A percentile compares a stretch with the other conserved stretches of the same genome.
These are phyloP conservation scores for Daphoenositta chrysoptera DNA, from an alignment of 2,113 vertebrate genomes.

Conservation along the genomic window DNA sequence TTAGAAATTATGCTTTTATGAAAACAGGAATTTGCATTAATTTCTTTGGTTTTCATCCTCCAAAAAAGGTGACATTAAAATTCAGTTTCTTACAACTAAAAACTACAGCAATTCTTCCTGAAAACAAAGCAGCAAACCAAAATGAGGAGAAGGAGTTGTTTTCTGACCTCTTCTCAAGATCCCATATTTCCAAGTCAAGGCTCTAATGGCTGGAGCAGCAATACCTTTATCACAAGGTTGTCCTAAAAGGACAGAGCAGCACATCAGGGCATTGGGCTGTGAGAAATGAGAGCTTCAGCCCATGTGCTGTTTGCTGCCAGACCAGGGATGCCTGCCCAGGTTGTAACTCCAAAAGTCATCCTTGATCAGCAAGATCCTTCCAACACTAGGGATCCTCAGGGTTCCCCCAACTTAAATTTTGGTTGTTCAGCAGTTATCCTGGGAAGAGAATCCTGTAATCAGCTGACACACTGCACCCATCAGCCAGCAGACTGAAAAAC, in stretches of 20 bases:
- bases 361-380: not conserved
- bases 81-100: not conserved
- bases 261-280: rapidly evolving
- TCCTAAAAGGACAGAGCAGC: not conserved
- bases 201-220: not conserved
- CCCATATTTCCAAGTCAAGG: not conserved
- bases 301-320: not conserved
- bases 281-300: not conserved
- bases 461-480: rapidly evolving
- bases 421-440: not conserved
- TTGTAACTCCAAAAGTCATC: not conserved
- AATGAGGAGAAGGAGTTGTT: not conserved
- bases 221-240: not conserved
- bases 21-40: not conserved
- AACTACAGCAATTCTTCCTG: not conserved
- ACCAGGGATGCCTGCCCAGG: not conserved
- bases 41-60: not conserved
- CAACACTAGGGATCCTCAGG: not conserved
- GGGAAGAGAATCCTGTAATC: not conserved
- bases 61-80: not conserved
- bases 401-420: not conserved
- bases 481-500: not conserved
- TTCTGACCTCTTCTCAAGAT: not conserved
- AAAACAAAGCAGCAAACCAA: not conserved
- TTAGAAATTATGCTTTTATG: not conserved